Evolutionary conservation across 2,888 invertebrate species (phyloP), one percentile per base, ranked within the genome.

Genomic region (Agelastica alni): DNA sequence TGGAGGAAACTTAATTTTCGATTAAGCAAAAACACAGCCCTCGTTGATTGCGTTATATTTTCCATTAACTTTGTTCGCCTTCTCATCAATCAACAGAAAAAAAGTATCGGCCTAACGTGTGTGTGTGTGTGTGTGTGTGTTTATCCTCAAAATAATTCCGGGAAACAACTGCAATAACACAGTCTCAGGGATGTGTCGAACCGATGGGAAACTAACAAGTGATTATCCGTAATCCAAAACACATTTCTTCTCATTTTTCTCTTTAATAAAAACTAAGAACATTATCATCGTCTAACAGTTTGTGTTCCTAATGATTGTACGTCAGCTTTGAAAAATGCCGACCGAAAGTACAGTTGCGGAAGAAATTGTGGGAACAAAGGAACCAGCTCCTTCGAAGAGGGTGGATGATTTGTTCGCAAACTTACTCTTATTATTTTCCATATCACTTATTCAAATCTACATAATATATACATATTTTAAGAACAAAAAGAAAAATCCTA

Each of bases 251-350:
- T 37, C 28, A 41, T 37, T 47, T 41, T 44, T 52, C 42, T 36
- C 44, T 18, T 37, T 51, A 43, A 34, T 44, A 52, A 55, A 58
- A 44, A 43, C 48, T 22, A 14, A 43, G 32, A 51, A 45, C 49
- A 51, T 55, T 54, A 53, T 53, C 44, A 54, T 54, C 54, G 28
- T 49, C 48, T 39, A 41, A 41, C 58, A 45, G 41, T 16, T 47
- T 36, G 43, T 49, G 45, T 47, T 56, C 39, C 39, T 52, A 53
- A 58, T 52, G 58, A 52, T 45, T 45, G 49, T 53, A 47, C 44
- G 47, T 49, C 57, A 34, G 42, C 49, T 30, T 49, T 60, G 56
- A 60, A 53, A 60, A 58, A 56, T 48, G 55, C 54, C 54, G 49
- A 26, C n/a, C 39, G 16, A 28, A 6, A 6, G 12, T 6, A 18